Evolutionary conservation across 2,797 vertebrate species (phyloP), one percentile per base, ranked within the genome.

Genomic region (Manis crassicaudata): DNA sequence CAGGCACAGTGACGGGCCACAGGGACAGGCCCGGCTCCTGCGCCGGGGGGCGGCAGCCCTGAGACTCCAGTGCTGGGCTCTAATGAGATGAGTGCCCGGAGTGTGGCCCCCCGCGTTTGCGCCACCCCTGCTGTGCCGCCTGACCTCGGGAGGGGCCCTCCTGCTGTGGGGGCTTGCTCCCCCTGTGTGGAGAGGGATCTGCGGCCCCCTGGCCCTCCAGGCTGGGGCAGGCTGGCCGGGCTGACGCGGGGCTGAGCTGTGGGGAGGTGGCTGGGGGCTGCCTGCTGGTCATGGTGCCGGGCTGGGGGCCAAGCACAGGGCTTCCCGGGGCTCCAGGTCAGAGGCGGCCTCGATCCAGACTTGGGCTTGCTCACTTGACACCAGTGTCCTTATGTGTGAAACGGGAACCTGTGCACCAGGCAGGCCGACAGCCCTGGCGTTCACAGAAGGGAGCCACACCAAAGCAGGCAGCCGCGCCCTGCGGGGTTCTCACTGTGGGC

Each of bases 211-310:
- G 3, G 13, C 7, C 35, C 25, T 72, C 56, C 2, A 4, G 60
- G 56, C 54, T 3, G 37, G 5, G 13, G 62, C 18, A 9, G 14
- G 14, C 35, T 52, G 11, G 60, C 4, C 21, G 29, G 52, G 76
- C 20, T 5, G 20, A 46, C 0, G 0, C 0, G 7, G 40, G 27
- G 40, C 1, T 3, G 27, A 20, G 54, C 52, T 0, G 4, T 20
- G 52, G 32, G 20, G 40, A 58, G 35, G 4, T 14, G 1, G 6
- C 46, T 29, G 73, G 63, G 58, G 50, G 54, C 43, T 7, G 21
- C 10, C 23, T 18, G 9, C 67, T 40, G 7, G 18, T 29, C 11
- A 12, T 25, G 29, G 35, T 43, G 29, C 4, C 70, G 0, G 6
- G 37, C 14, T 6, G 27, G 17, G 23, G 35, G 18, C 72, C 62